Percentiles rank a stretch among this genome's conserved stretches.
Evolutionary conservation across 2,113 vertebrate genomes (phyloP).

Genomic region (Nerophis ophidion): DNA sequence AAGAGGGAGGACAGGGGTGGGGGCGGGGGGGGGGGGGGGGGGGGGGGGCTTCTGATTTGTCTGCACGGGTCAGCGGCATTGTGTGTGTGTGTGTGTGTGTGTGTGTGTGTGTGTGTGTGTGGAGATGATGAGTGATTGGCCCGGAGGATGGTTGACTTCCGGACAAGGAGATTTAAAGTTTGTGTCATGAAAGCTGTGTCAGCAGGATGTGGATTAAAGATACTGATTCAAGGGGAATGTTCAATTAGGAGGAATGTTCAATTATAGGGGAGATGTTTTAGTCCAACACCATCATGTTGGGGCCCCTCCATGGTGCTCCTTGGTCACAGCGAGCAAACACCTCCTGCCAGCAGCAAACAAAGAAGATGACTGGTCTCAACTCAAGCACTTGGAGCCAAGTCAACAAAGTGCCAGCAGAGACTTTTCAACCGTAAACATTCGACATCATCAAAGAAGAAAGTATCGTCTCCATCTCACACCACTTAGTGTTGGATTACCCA

Average conservation of each 20-base stretch:
- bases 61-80: conserved; percentile 62
- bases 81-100: conserved; percentile 58
- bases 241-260: conserved; percentile 17
- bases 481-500: no score
- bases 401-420: no score
- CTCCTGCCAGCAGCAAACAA: no score
- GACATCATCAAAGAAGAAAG: no score
- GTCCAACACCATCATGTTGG: no score
- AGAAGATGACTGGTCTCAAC: no score
- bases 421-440: no score
- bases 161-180: conserved; percentile 37
- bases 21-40: conserved; percentile 42
- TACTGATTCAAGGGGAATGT: conserved; percentile 43
- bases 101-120: conserved; percentile 28
- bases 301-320: no score
- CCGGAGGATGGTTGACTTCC: conserved; percentile 46
- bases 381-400: no score
- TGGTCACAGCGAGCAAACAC: no score
- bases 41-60: conserved; percentile 62
- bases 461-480: no score
- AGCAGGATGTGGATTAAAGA: conserved; percentile 36
- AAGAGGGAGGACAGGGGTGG: conserved; percentile 18
- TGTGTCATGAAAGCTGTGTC: conserved; percentile 46
- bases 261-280: no score
- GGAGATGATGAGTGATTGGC: conserved; percentile 61